A percentile compares a stretch with the other conserved stretches of the same genome.
Conservation (phyloP, 2,888 invertebrate species). For the Cyclophora punctaria region DNA sequence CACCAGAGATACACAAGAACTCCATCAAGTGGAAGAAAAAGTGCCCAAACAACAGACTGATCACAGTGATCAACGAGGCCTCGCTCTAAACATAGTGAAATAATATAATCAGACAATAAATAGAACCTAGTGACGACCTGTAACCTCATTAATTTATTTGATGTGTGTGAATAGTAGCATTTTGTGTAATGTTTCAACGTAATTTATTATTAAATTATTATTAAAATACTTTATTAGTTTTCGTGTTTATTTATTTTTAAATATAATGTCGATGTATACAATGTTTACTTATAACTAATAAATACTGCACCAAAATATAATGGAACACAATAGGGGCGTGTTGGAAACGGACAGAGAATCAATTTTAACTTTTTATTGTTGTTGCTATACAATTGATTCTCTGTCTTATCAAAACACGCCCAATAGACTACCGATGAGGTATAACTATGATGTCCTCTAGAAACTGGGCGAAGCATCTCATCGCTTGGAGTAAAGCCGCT, state of each 20-base stretch:
- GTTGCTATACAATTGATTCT: background rate
- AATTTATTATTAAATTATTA: slow-evolving; percentile 73
- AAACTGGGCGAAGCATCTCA: slow-evolving; percentile 77
- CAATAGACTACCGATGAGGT: slow-evolving; percentile 56
- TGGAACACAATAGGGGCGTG: slow-evolving; percentile 38
- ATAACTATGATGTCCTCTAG: slow-evolving; percentile 75
- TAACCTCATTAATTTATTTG: slow-evolving; percentile 75
- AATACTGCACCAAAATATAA: slow-evolving; percentile 61
- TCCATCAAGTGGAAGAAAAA: slow-evolving; percentile 66
- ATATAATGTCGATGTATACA: slow-evolving; percentile 42
- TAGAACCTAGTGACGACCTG: slow-evolving; percentile 61
- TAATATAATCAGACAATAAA: slow-evolving; percentile 29
- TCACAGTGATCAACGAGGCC: slow-evolving; percentile 86
- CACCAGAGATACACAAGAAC: slow-evolving; percentile 55
- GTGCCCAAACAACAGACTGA: slow-evolving; percentile 78
- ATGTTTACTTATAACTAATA: slow-evolving; percentile 41
- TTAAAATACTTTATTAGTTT: slow-evolving; percentile 14
- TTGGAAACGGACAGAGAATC: slow-evolving; percentile 7
- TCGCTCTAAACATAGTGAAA: slow-evolving; percentile 71
- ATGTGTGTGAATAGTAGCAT: slow-evolving; percentile 68
- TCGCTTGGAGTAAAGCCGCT: slow-evolving; percentile 77
- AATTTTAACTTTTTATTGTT: background rate
- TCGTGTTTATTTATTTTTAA: slow-evolving; percentile 33
- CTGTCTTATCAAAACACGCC: slow-evolving; percentile 9
- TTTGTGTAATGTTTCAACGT: slow-evolving; percentile 63